A percentile compares a stretch with the other conserved stretches of the same genome.
These are phyloP conservation scores for Amblyjoppa fuscipennis DNA, from an alignment of 2,888 invertebrate genomes.

Conservation along the genomic window DNA sequence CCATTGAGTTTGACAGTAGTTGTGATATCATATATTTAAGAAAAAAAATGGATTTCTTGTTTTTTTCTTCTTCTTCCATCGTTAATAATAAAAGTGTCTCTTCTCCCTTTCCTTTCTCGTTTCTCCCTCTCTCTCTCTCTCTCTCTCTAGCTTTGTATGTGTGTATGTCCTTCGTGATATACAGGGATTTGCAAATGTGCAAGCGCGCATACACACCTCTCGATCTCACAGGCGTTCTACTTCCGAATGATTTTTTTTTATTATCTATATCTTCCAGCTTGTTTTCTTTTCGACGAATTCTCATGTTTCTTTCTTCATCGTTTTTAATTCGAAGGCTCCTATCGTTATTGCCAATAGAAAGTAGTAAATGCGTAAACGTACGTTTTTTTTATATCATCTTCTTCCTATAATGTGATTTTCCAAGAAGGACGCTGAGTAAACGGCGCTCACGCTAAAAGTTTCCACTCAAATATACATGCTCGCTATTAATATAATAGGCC, in stretches of 20 bases:
- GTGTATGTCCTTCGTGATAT: slow-evolving; percentile 56
- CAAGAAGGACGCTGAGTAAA: slow-evolving; percentile 45
- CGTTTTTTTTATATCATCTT: slow-evolving; percentile 20
- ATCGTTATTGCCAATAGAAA: slow-evolving; percentile 62
- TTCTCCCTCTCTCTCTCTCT: slow-evolving; percentile 23
- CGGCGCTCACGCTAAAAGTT: slow-evolving; percentile 34
- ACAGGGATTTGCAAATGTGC: slow-evolving; percentile 67
- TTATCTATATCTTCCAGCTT: slow-evolving; percentile 8
- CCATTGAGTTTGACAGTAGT: slow-evolving; percentile 76
- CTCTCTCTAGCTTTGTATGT: slow-evolving; percentile 12
- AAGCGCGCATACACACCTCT: slow-evolving; percentile 52
- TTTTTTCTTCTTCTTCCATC: slow-evolving; percentile 60
- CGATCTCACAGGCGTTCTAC: slow-evolving; percentile 37
- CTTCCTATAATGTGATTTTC: slow-evolving; percentile 45
- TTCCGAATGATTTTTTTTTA: slow-evolving; percentile 22
- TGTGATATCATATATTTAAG: slow-evolving; percentile 72
- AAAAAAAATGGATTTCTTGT: slow-evolving; percentile 64
- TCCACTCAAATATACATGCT: slow-evolving; percentile 64
- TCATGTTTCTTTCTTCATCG: slow-evolving; percentile 21
- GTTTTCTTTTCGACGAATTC: slow-evolving; percentile 19
- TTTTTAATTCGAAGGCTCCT: slow-evolving; percentile 43
- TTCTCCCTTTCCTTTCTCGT: slow-evolving; percentile 46
- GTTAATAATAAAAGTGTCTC: slow-evolving; percentile 72
- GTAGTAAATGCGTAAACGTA: slow-evolving; percentile 62
- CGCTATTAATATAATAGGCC: slow-evolving; percentile 70